Evolutionary conservation across 2,888 invertebrate species (phyloP), one percentile per base, ranked within the genome.

Genomic region (Neocrepidodera transversa): DNA sequence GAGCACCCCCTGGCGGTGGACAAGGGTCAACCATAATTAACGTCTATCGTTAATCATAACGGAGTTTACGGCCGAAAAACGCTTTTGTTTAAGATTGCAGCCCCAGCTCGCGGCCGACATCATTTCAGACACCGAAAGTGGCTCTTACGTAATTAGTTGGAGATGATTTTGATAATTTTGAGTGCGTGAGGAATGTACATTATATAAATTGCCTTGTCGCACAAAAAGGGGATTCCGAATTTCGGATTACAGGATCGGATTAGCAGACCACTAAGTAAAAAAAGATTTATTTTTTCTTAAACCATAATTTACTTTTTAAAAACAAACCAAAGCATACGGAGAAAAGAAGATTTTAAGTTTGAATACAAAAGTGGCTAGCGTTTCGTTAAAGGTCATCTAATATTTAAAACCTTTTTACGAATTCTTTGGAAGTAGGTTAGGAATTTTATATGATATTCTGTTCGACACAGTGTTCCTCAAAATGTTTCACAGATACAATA

Each of bases 41-140:
- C 73, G 72, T 68, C 60, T 65, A 70, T 73, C 73, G 73, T 73
- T 73, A 73, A 73, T 73, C 73, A 73, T 72, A 70, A 65, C 66
- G 63, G 68, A 65, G 58, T 69, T 70, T 68, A 54, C 53, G 63
- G 59, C 63, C 62, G 63, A 70, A 70, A 70, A 69, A 64, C 62
- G 65, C 65, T 67, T 70, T 71, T 69, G 68, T 68, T 67, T 65
- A 69, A 69, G 69, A 69, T 66, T 59, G 65, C 64, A 51, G 62
- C 55, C 63, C 60, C 59, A 42, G 53, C 59, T 53, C 58, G 55
- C 58, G 48, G 53, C 48, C 50, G 18, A 51, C 54, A 43, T 56
- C 52, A 62, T 58, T 58, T 58, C 48, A 53, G 58, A 58, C 62
- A 48, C 58, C 53, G 55, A 52, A 55, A 63, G 61, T 61, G 66